Evolutionary conservation across 2,797 vertebrate species (phyloP).

Genomic region (Gouania willdenowi): DNA sequence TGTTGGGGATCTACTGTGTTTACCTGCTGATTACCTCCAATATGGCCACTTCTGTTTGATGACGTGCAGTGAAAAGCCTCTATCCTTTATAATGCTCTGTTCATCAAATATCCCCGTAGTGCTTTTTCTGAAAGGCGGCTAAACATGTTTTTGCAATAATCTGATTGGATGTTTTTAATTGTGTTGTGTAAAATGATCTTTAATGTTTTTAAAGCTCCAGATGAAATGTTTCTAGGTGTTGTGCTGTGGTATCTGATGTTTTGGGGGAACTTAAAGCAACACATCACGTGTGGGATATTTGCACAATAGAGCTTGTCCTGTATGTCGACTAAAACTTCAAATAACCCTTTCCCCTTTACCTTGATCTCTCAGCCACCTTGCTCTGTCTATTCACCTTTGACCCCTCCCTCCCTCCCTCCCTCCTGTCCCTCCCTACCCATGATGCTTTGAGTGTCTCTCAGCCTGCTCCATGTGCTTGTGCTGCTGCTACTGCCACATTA

Average conservation of each 20-base stretch:
- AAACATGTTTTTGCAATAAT: not conserved
- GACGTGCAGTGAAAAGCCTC: no score
- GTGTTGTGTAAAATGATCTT: no score
- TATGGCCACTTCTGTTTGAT: no score
- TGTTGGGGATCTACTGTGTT: no score
- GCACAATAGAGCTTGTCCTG: constrained; percentile 88
- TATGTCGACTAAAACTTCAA: constrained; percentile 95
- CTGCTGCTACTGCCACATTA: constrained; percentile 83
- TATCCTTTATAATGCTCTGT: constrained; percentile 79
- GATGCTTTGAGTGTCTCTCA: constrained; percentile 84
- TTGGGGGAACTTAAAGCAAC: constrained; percentile 3
- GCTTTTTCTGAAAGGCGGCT: not conserved
- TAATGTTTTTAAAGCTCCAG: not conserved
- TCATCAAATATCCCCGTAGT: constrained; percentile 91
- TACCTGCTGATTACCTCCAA: no score
- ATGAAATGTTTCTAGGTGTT: constrained; percentile 16
- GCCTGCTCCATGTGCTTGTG: constrained; percentile 90
- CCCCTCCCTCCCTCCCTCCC: constrained; percentile 2
- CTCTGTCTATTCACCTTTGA: constrained; percentile 77
- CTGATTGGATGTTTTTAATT: not conserved
- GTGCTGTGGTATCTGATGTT: constrained; percentile 22
- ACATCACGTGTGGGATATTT: constrained; percentile 84
- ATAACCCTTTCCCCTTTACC: constrained; percentile 92
- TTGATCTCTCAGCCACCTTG: constrained; percentile 91
- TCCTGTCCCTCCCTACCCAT: constrained; percentile 77